Evolutionary conservation across 2,113 vertebrate species (phyloP).

Genomic region (Abramis brama): DNA sequence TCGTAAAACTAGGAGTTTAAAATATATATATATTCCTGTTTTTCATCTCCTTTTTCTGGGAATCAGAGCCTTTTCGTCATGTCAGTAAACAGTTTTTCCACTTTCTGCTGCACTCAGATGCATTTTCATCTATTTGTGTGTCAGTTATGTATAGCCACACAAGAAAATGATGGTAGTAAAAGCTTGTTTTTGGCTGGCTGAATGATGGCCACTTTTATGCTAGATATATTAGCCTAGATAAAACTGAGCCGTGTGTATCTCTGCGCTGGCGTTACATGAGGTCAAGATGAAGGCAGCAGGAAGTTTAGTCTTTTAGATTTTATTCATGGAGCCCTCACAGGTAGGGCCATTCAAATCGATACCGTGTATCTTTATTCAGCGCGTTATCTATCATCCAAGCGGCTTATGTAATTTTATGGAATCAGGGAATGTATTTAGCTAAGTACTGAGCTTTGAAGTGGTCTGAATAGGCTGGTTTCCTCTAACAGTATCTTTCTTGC

Average conservation of each 20-base stretch:
- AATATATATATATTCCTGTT: background rate
- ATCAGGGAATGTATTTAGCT: background rate
- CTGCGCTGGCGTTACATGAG: background rate
- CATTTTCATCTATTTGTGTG: conserved; percentile 3
- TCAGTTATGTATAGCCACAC: conserved; percentile 21
- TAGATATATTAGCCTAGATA: background rate
- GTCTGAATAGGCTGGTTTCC: background rate
- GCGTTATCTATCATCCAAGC: background rate
- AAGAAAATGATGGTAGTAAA: conserved; percentile 13
- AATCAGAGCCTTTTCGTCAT: background rate
- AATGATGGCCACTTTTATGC: background rate
- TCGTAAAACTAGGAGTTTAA: background rate
- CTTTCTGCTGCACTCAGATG: background rate
- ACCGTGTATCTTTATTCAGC: background rate
- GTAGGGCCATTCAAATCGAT: background rate
- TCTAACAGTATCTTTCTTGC: background rate
- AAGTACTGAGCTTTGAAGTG: background rate
- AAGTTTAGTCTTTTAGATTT: background rate
- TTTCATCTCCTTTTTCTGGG: background rate
- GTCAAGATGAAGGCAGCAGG: background rate
- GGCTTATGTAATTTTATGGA: background rate
- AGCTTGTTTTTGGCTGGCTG: background rate
- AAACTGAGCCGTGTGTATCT: background rate
- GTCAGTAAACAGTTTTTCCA: background rate
- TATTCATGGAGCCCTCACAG: background rate